Evolutionary conservation across 2,113 vertebrate genomes (phyloP).

Genomic region (Melozone crissalis): DNA sequence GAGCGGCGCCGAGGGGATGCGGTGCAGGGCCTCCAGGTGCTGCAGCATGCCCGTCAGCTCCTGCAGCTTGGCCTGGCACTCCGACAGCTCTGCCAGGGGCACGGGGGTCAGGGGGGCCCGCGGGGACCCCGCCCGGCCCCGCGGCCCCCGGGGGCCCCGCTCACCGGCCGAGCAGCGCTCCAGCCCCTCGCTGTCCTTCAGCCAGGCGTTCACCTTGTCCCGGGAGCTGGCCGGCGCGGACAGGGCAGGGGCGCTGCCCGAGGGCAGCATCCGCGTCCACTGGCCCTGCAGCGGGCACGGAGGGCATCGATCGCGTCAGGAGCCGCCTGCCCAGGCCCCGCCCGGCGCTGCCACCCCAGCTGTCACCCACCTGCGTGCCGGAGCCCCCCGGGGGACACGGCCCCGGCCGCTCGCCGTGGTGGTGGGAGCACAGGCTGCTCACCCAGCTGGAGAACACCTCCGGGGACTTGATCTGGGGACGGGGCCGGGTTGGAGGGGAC

Average conservation of each 20-base stretch:
- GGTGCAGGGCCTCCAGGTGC: constrained; percentile 83
- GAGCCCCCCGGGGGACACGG: background rate
- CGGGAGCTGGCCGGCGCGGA: constrained; percentile 52
- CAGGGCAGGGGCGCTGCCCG: constrained; percentile 53
- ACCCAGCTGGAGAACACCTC: constrained; percentile 91
- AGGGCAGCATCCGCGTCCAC: constrained; percentile 35
- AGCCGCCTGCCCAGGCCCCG: rapidly evolving
- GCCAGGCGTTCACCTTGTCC: constrained; percentile 85
- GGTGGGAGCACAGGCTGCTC: constrained; percentile 86
- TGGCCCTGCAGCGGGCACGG: background rate
- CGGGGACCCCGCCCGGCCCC: rapidly evolving
- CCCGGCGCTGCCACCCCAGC: rapidly evolving
- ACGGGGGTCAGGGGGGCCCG: background rate
- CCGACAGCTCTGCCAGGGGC: constrained; percentile 74
- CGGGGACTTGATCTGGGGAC: constrained; percentile 82
- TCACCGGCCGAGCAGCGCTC: constrained; percentile 86
- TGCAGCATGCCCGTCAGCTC: constrained; percentile 87
- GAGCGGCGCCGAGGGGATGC: constrained; percentile 81
- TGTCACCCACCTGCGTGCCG: background rate
- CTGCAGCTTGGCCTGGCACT: constrained; percentile 84
- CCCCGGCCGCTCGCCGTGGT: constrained; percentile 74
- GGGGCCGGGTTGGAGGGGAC: background rate
- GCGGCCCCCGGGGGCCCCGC: rapidly evolving
- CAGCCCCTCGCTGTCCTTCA: constrained; percentile 84
- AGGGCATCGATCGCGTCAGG: rapidly evolving